phyloP scores from a whole-genome alignment of 2,113 vertebrate species.

The Sinocyclocheilus anophthalmus region DNA sequence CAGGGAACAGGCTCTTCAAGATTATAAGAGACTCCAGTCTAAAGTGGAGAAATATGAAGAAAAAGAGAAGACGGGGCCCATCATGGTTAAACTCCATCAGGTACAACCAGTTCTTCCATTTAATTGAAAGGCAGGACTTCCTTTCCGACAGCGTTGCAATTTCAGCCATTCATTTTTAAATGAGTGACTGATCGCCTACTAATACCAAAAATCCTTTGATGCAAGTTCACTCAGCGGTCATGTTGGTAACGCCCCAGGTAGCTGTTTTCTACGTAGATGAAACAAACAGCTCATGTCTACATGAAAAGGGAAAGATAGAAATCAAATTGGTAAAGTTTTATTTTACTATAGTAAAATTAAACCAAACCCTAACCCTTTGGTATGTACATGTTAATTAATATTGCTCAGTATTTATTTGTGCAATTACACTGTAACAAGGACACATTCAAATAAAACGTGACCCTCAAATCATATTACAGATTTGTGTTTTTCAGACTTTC shows the following conservation, averaged over 20 bases:
- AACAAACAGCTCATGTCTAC: not conserved
- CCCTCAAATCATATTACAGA: not conserved
- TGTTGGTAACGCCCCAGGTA: not conserved
- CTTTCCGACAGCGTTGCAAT: not conserved
- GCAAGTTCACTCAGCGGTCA: not conserved
- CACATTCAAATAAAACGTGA: not conserved
- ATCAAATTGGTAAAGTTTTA: not conserved
- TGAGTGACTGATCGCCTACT: not conserved
- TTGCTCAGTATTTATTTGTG: not conserved
- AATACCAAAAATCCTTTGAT: conserved; percentile 5
- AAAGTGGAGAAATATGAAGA: conserved; percentile 98
- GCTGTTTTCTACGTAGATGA: not conserved
- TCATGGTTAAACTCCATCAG: conserved; percentile 81
- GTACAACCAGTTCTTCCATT: conserved; percentile 12
- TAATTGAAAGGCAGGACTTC: not conserved
- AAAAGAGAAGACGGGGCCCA: conserved; percentile 90
- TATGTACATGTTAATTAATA: not conserved
- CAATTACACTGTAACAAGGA: not conserved
- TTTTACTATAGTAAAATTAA: not conserved
- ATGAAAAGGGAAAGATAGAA: no score
- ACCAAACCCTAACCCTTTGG: not conserved
- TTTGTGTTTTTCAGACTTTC: not conserved
- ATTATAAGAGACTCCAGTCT: conserved; percentile 91
- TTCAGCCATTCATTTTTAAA: not conserved
- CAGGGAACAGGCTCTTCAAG: conserved; percentile 91